These are phyloP conservation scores for Cryptomyrus ogoouensis DNA, from an alignment of 2,113 vertebrate species.

Conservation along the genomic window DNA sequence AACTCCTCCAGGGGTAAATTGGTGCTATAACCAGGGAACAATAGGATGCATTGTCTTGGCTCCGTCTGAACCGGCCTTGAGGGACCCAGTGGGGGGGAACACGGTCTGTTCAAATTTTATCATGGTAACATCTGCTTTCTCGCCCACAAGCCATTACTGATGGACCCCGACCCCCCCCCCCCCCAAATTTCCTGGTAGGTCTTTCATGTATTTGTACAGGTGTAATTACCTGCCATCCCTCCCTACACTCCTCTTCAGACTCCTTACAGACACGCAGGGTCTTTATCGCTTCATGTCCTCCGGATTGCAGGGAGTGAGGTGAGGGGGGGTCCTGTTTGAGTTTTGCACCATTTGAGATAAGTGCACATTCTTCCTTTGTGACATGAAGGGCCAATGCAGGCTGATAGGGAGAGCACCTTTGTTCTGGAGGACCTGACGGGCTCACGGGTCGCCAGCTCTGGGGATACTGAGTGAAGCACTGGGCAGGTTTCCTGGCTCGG, in stretches of 20 bases:
- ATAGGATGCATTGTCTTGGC: background rate
- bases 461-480: background rate
- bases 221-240: conserved; percentile 32
- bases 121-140: background rate
- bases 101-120: background rate
- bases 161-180: background rate
- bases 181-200: background rate
- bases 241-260: conserved; percentile 17
- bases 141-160: conserved; percentile 12
- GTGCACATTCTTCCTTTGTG: conserved; percentile 34
- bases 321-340: conserved; percentile 41
- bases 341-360: conserved; percentile 54
- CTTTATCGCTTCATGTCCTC: background rate
- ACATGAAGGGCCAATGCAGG: conserved; percentile 41
- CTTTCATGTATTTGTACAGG: conserved; percentile 29
- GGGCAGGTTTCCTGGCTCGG: background rate
- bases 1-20: background rate
- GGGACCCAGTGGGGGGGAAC: background rate
- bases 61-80: background rate
- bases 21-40: background rate
- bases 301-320: background rate
- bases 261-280: background rate
- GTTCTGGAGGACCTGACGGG: background rate
- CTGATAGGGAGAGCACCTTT: conserved; percentile 25
- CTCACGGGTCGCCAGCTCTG: background rate